Base-by-base conservation (phyloP, 2,113 vertebrate species). In the Bufo gargarizans region DNA sequence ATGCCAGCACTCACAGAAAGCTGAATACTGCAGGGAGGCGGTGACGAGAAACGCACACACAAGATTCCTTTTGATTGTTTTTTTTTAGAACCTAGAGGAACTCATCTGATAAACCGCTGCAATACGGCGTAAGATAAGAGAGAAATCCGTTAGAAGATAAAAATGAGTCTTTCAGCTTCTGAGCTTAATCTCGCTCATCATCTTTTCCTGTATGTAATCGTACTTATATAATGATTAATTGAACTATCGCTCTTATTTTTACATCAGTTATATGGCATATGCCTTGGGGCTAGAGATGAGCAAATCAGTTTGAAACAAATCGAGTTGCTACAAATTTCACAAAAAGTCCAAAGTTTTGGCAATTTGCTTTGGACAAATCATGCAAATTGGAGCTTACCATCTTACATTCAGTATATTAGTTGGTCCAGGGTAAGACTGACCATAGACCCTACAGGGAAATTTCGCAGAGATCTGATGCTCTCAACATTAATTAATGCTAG, bases 91-190 rank as follows among this genome's bases (percentile, higher is more conserved):
- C 76, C 80, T 63, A 69, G n/a, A 6, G 61, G 47, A 79, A 78
- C 74, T 79, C 45, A 87, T 87, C 86, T 80, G 86, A 87, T 87
- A 80, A 87, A 61, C 61, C 55, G 53, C 77, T 12, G 61, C 86
- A 78, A 87, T 63, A 79, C 43, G 6, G n/a, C n/a, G 77, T 81
- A 47, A 71, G 86, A 80, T 80, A 87, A 87, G 77, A 55, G 65
- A 80, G 49, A 71, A 87, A 87, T 55, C 14, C 5, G 77, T 87
- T 86, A 69, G 63, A 69, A 71, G 86, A 87, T 87, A 80, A 87
- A 56, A 87, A 45, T 81, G 19, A 80, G 81, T 87, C 79, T 81
- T 55, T 80, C 86, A 69, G 77, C 6, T 43, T 56, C 63, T 55
- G 63, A 13, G 63, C 53, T 69, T 80, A 87, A 58, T 87, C 77